Evolutionary conservation across 2,113 vertebrate species (phyloP).

Genomic region (Synchiropus splendidus): DNA sequence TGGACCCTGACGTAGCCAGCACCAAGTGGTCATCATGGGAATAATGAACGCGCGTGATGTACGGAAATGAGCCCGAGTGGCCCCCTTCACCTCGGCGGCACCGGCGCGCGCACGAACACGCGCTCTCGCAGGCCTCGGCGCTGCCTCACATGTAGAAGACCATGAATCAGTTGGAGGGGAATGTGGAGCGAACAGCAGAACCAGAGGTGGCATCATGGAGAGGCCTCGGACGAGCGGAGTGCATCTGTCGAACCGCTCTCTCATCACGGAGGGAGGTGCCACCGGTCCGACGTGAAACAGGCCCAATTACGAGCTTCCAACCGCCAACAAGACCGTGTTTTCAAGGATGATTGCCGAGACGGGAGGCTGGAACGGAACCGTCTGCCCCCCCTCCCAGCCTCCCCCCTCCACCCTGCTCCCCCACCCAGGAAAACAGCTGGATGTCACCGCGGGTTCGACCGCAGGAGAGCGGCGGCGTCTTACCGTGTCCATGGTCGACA

Average conservation of each 20-base stretch:
- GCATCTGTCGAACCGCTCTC: no score
- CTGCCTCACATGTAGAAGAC: no score
- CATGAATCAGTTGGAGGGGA: no score
- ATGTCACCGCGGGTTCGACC: slow-evolving; percentile 3
- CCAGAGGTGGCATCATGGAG: no score
- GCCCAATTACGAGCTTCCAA: slow-evolving; percentile 38
- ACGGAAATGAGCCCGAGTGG: no score
- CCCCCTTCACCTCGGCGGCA: no score
- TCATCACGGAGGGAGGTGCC: slow-evolving; percentile 54
- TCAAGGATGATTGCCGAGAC: neutral
- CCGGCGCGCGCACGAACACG: neutral
- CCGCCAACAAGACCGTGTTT: slow-evolving; percentile 22
- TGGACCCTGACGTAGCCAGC: no score
- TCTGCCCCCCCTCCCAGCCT: slow-evolving; percentile 31
- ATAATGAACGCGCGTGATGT: no score
- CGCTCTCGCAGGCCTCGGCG: neutral
- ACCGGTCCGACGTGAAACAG: slow-evolving; percentile 41
- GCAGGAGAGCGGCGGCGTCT: slow-evolving; percentile 21
- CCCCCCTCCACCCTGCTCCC: slow-evolving; percentile 5
- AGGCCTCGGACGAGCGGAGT: no score
- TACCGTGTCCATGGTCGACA: slow-evolving; percentile 59
- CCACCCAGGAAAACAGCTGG: slow-evolving; percentile 63
- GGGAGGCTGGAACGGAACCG: slow-evolving; percentile 19
- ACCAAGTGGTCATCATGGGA: no score
- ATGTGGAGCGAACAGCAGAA: no score